phyloP scores from a whole-genome alignment of 2,888 invertebrate species.

The Thymelicus acteon region DNA sequence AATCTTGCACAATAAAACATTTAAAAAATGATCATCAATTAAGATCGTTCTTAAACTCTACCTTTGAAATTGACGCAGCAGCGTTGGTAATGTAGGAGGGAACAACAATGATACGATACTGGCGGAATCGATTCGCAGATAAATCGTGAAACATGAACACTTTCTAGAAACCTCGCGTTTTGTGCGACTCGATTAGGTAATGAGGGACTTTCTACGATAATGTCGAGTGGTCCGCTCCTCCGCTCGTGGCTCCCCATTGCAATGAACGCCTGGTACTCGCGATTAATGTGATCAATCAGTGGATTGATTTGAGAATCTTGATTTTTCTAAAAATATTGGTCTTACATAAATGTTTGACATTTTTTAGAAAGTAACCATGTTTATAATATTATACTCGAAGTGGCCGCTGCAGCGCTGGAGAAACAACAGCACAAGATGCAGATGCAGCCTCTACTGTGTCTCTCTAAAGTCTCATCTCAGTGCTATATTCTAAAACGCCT shows the following conservation, averaged over 20 bases:
- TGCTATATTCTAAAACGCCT: no score
- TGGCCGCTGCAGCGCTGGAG: no score
- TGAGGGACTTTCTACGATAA: conserved; percentile 24
- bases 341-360: no score
- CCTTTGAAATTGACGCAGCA: neutral
- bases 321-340: no score
- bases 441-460: no score
- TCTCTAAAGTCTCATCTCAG: no score
- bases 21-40: neutral
- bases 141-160: conserved; percentile 6
- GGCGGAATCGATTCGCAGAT: conserved; percentile 2
- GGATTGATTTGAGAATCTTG: no score
- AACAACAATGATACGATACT: neutral
- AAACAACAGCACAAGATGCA: no score
- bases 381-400: no score
- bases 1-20: no score
- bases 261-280: conserved; percentile 13
- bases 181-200: conserved; percentile 28
- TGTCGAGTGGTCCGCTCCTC: conserved; percentile 10
- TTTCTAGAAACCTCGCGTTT: conserved; percentile 30
- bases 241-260: neutral
- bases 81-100: neutral
- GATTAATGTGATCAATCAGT: no score
- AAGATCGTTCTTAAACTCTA: neutral
- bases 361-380: no score